phyloP scores from a whole-genome alignment of 2,113 vertebrate genomes.

The Cyprinodon tularosa region DNA sequence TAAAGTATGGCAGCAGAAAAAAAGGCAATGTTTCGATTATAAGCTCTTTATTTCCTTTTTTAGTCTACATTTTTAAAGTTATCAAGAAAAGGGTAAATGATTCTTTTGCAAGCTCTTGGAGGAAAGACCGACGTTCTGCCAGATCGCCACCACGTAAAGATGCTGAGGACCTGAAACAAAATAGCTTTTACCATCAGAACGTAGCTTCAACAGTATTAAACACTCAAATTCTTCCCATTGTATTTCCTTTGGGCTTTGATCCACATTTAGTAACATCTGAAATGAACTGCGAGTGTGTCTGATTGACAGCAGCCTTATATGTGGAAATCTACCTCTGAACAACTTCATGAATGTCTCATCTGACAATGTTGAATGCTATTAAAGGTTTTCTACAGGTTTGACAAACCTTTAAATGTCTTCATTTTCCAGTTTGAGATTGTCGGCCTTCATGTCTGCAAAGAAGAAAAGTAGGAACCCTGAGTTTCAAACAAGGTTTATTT shows the following conservation, averaged over 20 bases:
- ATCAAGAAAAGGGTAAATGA: not conserved
- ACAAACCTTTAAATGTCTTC: slow-evolving; percentile 77
- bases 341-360: slow-evolving; percentile 73
- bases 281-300: slow-evolving; percentile 56
- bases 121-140: not conserved
- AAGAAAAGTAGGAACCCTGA: not conserved
- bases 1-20: slow-evolving; percentile 8
- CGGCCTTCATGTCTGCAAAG: slow-evolving; percentile 62
- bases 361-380: slow-evolving; percentile 75
- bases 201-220: not conserved
- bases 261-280: slow-evolving; percentile 6
- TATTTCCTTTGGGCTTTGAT: not conserved
- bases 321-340: slow-evolving; percentile 71
- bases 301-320: slow-evolving; percentile 40
- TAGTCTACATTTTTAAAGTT: not conserved
- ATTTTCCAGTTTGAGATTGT: slow-evolving; percentile 60
- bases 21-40: not conserved
- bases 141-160: not conserved
- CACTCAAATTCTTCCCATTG: not conserved
- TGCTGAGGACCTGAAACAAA: slow-evolving; percentile 13
- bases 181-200: not conserved
- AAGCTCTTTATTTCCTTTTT: not conserved
- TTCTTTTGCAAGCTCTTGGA: not conserved
- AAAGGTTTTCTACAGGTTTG: slow-evolving; percentile 79
- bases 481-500: no score